Evolutionary conservation across 2,888 invertebrate genomes (phyloP).

Genomic region (Parascotia fuliginaria): DNA sequence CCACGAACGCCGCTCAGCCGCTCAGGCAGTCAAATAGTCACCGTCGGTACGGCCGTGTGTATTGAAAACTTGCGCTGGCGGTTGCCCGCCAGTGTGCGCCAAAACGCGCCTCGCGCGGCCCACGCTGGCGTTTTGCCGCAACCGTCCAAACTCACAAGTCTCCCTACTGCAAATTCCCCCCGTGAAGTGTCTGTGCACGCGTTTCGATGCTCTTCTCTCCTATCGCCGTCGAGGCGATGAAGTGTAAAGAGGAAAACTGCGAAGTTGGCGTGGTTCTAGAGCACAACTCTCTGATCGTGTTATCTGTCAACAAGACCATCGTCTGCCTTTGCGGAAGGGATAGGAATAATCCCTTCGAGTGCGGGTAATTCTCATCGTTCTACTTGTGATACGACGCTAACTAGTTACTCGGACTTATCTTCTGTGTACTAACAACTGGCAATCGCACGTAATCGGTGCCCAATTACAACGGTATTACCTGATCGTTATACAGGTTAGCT

Average conservation of each 20-base stretch:
- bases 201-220: slow-evolving; percentile 84
- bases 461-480: slow-evolving; percentile 26
- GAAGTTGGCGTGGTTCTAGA: slow-evolving; percentile 84
- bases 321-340: slow-evolving; percentile 83
- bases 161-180: slow-evolving; percentile 46
- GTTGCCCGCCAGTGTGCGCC: slow-evolving; percentile 76
- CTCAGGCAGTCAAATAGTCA: slow-evolving; percentile 79
- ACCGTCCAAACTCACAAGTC: slow-evolving; percentile 45
- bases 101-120: slow-evolving; percentile 72
- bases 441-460: slow-evolving; percentile 32
- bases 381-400: slow-evolving; percentile 57
- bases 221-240: slow-evolving; percentile 85
- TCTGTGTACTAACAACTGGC: slow-evolving; percentile 43
- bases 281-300: slow-evolving; percentile 82
- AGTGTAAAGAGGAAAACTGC: slow-evolving; percentile 86
- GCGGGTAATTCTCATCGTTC: slow-evolving; percentile 78
- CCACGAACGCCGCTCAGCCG: slow-evolving; percentile 61
- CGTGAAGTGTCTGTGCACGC: slow-evolving; percentile 73
- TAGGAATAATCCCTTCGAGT: slow-evolving; percentile 79
- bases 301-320: slow-evolving; percentile 83
- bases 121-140: slow-evolving; percentile 63
- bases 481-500: slow-evolving; percentile 15
- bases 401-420: slow-evolving; percentile 50
- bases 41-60: slow-evolving; percentile 75
- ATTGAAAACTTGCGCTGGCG: slow-evolving; percentile 68